These are phyloP conservation scores for Drosophila sp. DNA, from an alignment of 1,140 invertebrate species.

Conservation along the genomic window DNA sequence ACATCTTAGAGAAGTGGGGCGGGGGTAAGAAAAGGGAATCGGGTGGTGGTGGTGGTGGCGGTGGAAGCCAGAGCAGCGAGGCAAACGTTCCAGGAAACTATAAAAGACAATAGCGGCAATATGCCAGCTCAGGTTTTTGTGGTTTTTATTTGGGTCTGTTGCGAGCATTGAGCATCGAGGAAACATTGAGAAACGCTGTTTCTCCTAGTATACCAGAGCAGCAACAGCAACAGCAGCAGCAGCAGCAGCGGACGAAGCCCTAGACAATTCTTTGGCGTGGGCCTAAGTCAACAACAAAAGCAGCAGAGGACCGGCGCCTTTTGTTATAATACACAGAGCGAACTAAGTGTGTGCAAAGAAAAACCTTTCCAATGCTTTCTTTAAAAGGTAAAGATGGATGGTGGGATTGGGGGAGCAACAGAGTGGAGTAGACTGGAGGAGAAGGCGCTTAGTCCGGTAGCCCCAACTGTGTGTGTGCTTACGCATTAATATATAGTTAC, in stretches of 20 bases:
- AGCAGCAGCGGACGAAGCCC: slow-evolving; percentile 51
- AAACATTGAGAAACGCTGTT: slow-evolving; percentile 4
- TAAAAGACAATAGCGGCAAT: slow-evolving; percentile 81
- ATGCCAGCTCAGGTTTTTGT: slow-evolving; percentile 79
- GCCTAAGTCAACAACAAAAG: slow-evolving; percentile 79
- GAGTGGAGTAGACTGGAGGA: background rate
- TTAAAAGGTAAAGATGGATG: slow-evolving; percentile 22
- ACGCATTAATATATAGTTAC: slow-evolving; percentile 73
- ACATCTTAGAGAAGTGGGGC: slow-evolving; percentile 8
- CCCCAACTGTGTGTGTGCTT: slow-evolving; percentile 52
- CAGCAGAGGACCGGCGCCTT: slow-evolving; percentile 53
- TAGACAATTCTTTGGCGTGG: slow-evolving; percentile 59
- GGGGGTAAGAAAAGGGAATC: slow-evolving; percentile 7
- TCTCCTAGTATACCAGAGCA: slow-evolving; percentile 1
- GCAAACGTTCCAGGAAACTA: slow-evolving; percentile 77
- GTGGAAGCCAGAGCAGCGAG: slow-evolving; percentile 40
- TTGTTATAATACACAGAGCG: slow-evolving; percentile 40
- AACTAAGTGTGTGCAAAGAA: slow-evolving; percentile 32
- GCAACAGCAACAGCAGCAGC: too few relatives aligned
- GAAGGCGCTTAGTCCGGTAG: slow-evolving; percentile 37
- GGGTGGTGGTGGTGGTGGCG: slow-evolving; percentile 7
- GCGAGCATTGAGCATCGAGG: slow-evolving; percentile 17
- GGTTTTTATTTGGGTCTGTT: slow-evolving; percentile 64
- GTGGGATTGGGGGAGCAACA: background rate
- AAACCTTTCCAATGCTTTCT: slow-evolving; percentile 57